Evolutionary conservation across 1,140 invertebrate species (phyloP).

Genomic region (Laupala kohalensis): DNA sequence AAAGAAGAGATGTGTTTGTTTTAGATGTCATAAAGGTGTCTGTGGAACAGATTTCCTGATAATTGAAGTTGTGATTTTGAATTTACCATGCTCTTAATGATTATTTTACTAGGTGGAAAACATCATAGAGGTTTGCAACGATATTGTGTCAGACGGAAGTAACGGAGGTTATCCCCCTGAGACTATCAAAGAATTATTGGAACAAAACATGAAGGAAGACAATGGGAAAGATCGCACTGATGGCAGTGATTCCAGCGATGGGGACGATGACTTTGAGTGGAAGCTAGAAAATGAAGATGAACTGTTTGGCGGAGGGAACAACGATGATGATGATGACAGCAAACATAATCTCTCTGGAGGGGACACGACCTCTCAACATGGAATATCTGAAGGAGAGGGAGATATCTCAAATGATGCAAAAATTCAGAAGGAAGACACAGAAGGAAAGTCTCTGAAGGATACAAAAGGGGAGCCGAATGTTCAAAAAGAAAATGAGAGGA

Average conservation of each 20-base stretch:
- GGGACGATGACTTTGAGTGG: conserved; percentile 16
- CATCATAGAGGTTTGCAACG: conserved; percentile 3
- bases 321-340: background rate
- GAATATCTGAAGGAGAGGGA: conserved; percentile 7
- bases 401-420: conserved; percentile 1
- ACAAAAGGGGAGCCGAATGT: background rate
- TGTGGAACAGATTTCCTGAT: too few relatives aligned
- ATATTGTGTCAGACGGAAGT: background rate
- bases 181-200: conserved; percentile 6
- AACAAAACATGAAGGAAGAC: conserved; percentile 1
- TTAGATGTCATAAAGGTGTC: too few relatives aligned
- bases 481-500: conserved; percentile 6
- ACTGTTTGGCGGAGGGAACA: background rate
- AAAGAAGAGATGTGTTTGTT: too few relatives aligned
- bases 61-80: background rate
- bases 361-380: conserved; percentile 1
- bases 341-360: background rate
- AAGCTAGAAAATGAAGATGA: conserved; percentile 10
- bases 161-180: background rate
- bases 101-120: background rate
- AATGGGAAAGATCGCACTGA: background rate
- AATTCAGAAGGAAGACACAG: background rate
- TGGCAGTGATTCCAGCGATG: background rate
- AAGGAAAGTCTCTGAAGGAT: background rate
- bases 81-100: background rate